Base-by-base conservation (phyloP, 1,140 invertebrate genomes). In the Dufourea novaeangliae region DNA sequence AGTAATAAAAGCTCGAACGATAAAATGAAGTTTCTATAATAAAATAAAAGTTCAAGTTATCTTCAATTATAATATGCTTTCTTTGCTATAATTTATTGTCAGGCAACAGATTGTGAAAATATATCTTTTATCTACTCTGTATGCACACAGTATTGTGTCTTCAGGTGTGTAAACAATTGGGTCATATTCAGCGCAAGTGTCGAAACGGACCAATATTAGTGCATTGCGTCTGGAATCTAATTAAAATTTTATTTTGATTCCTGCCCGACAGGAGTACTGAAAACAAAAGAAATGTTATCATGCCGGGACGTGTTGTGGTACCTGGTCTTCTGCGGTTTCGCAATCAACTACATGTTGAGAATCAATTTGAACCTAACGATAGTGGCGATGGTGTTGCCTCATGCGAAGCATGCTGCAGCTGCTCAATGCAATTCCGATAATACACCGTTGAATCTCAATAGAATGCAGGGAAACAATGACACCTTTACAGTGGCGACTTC, bases 301-400 rank as follows among this genome's bases (percentile, higher is more conserved):
- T 93, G 92, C 44, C 89, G 92, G 59, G 81, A 89, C 44, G 93
- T 95, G 14, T 88, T 96, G 7, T 95, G 95, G 95, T 92, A 94
- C 70, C 82, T 96, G 81, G 93, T 94, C 1, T 97, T 97, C 84
- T 92, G 93, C 72, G 96, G 96, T 7, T 96, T 97, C 77, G 95
- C 94, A 6, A 94, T 96, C 39, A 95, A 97, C 82, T 97, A 97
- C 87, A 96, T 97, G 92, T 92, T 97, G 64, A 92, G 97, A 32
- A 96, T 97, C 27, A 97, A 97, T 89, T 90, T 98, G 17, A 97
- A 96, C 85, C 95, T 98, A n/a, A 96, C 96, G 12, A 97, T 98
- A 74, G 96, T 97, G 14, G 95, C 96, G 25, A 98, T 98, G 96
- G 95, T 97, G 1, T 90, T 93, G 54, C 90, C 86, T 10, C 76